Base-by-base conservation (phyloP, 2,888 invertebrate species). In the Phortica magna region DNA sequence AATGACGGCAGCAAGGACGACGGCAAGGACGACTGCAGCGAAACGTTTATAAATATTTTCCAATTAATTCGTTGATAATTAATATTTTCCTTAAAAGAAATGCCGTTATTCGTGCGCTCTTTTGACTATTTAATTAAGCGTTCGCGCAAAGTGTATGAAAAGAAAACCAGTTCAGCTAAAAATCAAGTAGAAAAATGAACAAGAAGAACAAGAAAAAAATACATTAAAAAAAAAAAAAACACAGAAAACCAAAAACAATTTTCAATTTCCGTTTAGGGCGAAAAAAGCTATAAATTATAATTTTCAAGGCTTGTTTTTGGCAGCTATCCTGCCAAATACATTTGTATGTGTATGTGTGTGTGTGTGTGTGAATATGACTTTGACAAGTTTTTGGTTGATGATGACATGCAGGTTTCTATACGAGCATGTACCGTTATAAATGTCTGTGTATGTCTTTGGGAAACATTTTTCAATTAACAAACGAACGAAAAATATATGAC, bases 401-500 rank as follows among this genome's bases (percentile, higher is more conserved):
- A 61, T 61, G 61, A 61, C 61, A 19, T 61, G 61, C 61, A 61
- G 61, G 19, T 61, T 19, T 61, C 61, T 19, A 61, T 19, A 61
- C 61, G 48, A 48, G 48, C 48, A 12, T 83, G 82, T 79, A 79
- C 80, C 39, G 7, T 72, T 48, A 48, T 48, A 48, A 14, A 48
- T 19, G 22, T 59, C 59, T 59, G 17, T 59, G 67, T 42, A n/a
- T 67, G 39, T 67, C 5, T 10, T 79, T 84, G 80, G 83, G 82
- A 19, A 85, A 83, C 87, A 85, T 87, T 85, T 85, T 87, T 87
- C 85, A 85, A 85, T 85, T 85, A 85, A 85, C 85, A 85, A 87
- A 85, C 85, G 84, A 85, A 85, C 86, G 84, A 87, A 87, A 85
- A 82, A 87, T 87, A 82, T 84, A 83, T 85, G 87, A 85, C 87